A percentile compares a stretch with the other conserved stretches of the same genome.
Conservation (phyloP, 2,888 invertebrate genomes). For the Cepaea hortensis region DNA sequence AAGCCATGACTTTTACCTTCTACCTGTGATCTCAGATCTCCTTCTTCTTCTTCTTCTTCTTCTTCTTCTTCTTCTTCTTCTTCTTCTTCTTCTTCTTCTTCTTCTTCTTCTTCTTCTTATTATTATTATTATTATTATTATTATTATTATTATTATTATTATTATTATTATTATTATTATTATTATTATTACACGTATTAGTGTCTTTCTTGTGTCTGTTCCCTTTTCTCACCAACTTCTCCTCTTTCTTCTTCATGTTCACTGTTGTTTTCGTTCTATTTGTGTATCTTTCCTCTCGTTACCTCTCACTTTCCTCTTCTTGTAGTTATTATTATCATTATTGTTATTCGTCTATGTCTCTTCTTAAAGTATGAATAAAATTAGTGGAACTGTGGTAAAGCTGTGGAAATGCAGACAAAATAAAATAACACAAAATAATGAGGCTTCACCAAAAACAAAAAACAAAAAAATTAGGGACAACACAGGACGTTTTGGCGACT, state of each 20-base stretch:
- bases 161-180: background rate
- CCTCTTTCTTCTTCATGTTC: background rate
- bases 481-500: too few species aligned
- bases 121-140: background rate
- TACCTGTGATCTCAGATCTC: too few species aligned
- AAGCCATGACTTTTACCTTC: too few species aligned
- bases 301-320: background rate
- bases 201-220: background rate
- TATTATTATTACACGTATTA: background rate
- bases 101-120: slow-evolving; percentile 18
- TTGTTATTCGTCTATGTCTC: slow-evolving; percentile 21
- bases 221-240: background rate
- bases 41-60: slow-evolving; percentile 1
- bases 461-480: too few species aligned
- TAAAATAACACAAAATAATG: too few species aligned
- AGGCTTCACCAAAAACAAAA: too few species aligned
- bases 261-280: background rate
- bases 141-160: background rate
- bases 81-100: background rate
- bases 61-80: background rate
- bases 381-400: too few species aligned
- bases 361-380: too few species aligned
- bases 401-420: too few species aligned
- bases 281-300: background rate
- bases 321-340: slow-evolving; percentile 22